Evolutionary conservation across 2,113 vertebrate genomes (phyloP), one percentile per base, ranked within the genome.

Genomic region (Bucco capensis): DNA sequence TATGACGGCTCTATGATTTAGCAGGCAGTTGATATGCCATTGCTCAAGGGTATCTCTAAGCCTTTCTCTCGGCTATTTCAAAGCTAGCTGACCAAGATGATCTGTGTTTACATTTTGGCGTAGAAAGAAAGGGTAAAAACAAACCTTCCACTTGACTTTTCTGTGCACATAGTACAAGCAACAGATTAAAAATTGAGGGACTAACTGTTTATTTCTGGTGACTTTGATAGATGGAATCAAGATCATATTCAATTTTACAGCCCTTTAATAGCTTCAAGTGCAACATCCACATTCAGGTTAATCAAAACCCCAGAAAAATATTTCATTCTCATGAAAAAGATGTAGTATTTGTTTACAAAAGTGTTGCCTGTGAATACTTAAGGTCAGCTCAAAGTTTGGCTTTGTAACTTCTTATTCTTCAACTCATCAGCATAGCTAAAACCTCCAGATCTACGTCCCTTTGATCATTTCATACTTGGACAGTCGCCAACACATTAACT

Each of bases 381-480:
- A 83, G 86, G n/a, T 88, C 44, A 64, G 31, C 53, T 74, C 31
- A n/a, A 88, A 91, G 77, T 94, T 33, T 72, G 33, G 25, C 70
- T 72, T 88, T 74, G 44, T 74, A 80, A 73, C 65, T 86, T 91
- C 64, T 73, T 38, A 67, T 71, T 91, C 83, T 88, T 88, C 44
- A 64, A 58, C 79, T 81, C 69, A 71, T 51, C 51, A 78, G 69
- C 12, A 12, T 13, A 88, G 61, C 49, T 83, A 53, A 94, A 88
- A 71, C 33, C 69, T 81, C 49, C 72, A 88, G 76, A 91, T 38
- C 80, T 86, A 47, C 22, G 49, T 86, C 33, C 15, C 58, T 94
- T 83, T 91, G 65, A 93, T 83, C 86, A 78, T 67, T 90, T 91
- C 44, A 78, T 84, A 88, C 44, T 80, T 95, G 86, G 90, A 83